Base-by-base conservation (phyloP, 2,888 invertebrate species). In the Sicus ferrugineus region DNA sequence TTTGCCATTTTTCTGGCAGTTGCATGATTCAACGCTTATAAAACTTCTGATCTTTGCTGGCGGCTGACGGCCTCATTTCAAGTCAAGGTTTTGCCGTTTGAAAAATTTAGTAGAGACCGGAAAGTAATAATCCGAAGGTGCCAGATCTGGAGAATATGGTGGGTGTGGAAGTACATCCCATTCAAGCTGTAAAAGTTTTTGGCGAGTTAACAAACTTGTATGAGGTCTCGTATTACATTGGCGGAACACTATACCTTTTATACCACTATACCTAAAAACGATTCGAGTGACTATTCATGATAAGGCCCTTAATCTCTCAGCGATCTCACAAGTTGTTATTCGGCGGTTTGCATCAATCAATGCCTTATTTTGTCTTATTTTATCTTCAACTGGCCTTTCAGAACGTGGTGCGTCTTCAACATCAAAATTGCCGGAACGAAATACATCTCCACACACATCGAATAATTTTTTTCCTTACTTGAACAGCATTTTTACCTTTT, bases 131-230 rank as follows among this genome's bases (percentile, higher is more conserved):
- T 59, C 59, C 28, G 59, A 59, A 26, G 59, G 59, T 59, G 59
- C 59, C 59, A 26, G 59, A 28, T 59, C 59, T 59, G 59, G 59
- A 59, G 28, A 59, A 59, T 59, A 59, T 59, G 59, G 21, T 21
- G 59, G 59, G 59, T 59, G 28, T 4, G 7, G 34, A 5, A 61
- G 16, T 61, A n/a, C 9, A 34, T 61, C 31, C 34, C 30, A 61
- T 34, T 61, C 34, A n/a, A 61, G 34, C 34, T 61, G 30, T 61
- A 61, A 34, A 59, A 59, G 30, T 16, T 28, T 59, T 59, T 59
- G 59, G 59, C 59, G 30, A 59, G 59, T 59, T 21, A 59, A 7
- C 23, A 52, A 52, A 52, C 52, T 52, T 52, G 23, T 52, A 52
- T 52, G 5, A 19, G 52, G 52, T 7, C 52, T 52, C 52, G 23